Evolutionary conservation across 2,113 vertebrate species (phyloP).

Genomic region (Callocephalon fimbriatum): DNA sequence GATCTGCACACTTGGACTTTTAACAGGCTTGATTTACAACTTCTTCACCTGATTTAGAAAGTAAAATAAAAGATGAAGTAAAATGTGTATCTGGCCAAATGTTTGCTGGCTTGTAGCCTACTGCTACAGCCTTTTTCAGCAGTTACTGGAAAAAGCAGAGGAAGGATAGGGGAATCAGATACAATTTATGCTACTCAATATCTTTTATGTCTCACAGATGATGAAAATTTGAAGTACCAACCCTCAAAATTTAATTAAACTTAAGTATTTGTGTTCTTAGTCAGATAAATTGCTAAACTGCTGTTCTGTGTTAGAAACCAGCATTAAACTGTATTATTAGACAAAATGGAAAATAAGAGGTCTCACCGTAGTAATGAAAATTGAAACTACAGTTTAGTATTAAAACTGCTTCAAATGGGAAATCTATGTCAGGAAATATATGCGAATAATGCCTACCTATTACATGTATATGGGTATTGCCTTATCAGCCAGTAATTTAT

Average conservation of each 20-base stretch:
- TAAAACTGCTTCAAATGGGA: neutral
- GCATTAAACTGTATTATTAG: neutral
- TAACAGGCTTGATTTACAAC: neutral
- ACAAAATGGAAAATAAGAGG: neutral
- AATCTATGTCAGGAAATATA: neutral
- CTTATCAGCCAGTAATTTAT: neutral
- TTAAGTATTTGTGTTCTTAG: neutral
- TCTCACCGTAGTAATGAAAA: neutral
- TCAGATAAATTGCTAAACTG: neutral
- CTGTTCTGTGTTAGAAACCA: neutral
- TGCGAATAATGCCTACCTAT: rapidly evolving
- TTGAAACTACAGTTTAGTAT: neutral
- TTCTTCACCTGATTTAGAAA: neutral
- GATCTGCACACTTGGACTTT: neutral
- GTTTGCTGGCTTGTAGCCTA: neutral
- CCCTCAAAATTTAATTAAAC: neutral
- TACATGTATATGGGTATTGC: neutral
- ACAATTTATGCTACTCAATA: neutral
- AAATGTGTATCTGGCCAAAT: neutral
- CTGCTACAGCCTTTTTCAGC: neutral
- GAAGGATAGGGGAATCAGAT: neutral
- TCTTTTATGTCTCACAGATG: neutral
- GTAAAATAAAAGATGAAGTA: neutral
- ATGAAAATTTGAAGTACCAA: neutral
- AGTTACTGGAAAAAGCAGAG: neutral